These are phyloP conservation scores for Chaetodon trifasciatus DNA, from an alignment of 2,797 vertebrate species.

Conservation along the genomic window DNA sequence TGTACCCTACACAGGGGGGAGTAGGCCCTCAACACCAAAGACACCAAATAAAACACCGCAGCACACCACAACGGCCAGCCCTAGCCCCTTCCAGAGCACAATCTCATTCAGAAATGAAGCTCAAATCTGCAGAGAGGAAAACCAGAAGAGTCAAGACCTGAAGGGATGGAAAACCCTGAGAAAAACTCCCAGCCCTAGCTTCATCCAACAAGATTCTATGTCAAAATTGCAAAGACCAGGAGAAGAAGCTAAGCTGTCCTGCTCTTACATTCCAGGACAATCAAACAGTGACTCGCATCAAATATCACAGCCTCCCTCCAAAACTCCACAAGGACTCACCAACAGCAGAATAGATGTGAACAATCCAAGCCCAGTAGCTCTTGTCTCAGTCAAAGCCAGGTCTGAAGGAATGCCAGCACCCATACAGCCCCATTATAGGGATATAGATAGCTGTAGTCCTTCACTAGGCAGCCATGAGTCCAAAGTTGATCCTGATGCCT, in stretches of 20 bases:
- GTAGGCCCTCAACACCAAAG: conserved; percentile 84
- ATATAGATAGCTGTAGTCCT: conserved; percentile 57
- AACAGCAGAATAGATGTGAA: conserved; percentile 10
- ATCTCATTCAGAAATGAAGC: conserved; percentile 1
- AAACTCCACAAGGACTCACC: conserved; percentile 28
- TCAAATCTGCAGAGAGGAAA: conserved; percentile 30
- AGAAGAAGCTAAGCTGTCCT: conserved; percentile 25
- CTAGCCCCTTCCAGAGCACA: conserved; percentile 55
- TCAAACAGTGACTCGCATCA: background rate
- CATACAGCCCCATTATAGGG: conserved; percentile 52
- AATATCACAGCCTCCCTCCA: conserved; percentile 7
- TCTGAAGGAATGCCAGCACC: conserved; percentile 53
- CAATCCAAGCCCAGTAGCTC: conserved; percentile 41
- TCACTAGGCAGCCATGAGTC: conserved; percentile 8
- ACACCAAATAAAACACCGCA: conserved; percentile 67
- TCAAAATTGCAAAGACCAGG: conserved; percentile 17
- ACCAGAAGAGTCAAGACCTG: background rate
- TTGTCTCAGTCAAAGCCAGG: conserved; percentile 60
- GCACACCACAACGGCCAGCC: conserved; percentile 63
- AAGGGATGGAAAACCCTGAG: conserved; percentile 8
- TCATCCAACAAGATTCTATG: conserved; percentile 37
- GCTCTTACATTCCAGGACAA: conserved; percentile 46
- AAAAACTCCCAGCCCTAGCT: conserved; percentile 63
- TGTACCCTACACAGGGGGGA: conserved; percentile 81
- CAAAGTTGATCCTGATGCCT: conserved; percentile 43